phyloP scores from a whole-genome alignment of 2,888 invertebrate genomes.

The Strigamia transsilvanica region DNA sequence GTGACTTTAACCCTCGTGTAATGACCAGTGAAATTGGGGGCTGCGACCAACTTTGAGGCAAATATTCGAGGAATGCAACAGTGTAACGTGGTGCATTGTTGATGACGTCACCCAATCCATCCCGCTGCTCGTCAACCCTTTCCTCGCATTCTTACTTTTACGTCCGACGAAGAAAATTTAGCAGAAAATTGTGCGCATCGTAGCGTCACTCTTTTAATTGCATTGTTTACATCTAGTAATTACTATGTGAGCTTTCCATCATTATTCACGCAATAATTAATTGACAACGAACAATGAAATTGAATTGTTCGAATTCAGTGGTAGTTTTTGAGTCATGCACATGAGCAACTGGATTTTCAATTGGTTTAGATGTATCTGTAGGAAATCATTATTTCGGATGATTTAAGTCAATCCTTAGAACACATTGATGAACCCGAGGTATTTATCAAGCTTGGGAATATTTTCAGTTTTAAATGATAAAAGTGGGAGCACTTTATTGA shows the following conservation, averaged over 20 bases:
- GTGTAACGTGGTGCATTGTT: slow-evolving; percentile 8
- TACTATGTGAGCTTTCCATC: background rate
- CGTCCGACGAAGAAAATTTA: slow-evolving; percentile 5
- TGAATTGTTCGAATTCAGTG: too few relatives aligned
- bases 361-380: too few relatives aligned
- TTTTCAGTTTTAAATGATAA: too few relatives aligned
- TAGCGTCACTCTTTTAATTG: background rate
- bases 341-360: too few relatives aligned
- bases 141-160: slow-evolving; percentile 31
- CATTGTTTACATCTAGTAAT: background rate
- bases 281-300: background rate
- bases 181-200: slow-evolving; percentile 11
- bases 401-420: too few relatives aligned
- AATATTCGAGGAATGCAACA: background rate
- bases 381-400: too few relatives aligned
- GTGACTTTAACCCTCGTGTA: slow-evolving; percentile 34
- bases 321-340: too few relatives aligned
- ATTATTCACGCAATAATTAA: background rate
- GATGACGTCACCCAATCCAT: slow-evolving; percentile 18
- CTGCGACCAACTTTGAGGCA: slow-evolving; percentile 17
- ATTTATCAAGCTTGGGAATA: too few relatives aligned
- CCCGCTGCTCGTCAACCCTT: background rate
- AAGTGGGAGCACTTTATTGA: too few relatives aligned
- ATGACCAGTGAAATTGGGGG: slow-evolving; percentile 38
- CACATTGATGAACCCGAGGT: too few relatives aligned